phyloP scores from a whole-genome alignment of 2,888 invertebrate genomes.

The Encarsia formosa region DNA sequence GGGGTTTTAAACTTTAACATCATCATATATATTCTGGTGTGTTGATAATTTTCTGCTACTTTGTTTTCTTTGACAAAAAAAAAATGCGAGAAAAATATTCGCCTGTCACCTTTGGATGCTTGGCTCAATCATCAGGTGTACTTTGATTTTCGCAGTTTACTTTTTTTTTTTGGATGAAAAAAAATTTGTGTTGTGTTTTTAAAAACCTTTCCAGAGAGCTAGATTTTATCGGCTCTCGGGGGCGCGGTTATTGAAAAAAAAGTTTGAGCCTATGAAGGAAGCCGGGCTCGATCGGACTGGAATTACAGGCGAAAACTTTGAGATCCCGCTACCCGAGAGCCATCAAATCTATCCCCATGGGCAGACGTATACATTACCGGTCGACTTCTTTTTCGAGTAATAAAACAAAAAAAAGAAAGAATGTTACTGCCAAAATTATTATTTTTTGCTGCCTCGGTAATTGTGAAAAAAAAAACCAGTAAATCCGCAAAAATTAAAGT shows the following conservation, averaged over 20 bases:
- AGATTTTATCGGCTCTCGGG: neutral
- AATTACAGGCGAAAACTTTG: constrained; percentile 8
- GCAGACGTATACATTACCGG: too few relatives aligned
- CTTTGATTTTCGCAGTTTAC: constrained; percentile 23
- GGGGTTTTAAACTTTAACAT: too few relatives aligned
- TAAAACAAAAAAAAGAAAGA: neutral
- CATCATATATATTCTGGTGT: constrained; percentile 14
- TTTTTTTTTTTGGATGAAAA: neutral
- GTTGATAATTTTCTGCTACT: constrained; percentile 19
- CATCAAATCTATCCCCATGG: too few relatives aligned
- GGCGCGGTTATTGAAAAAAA: neutral
- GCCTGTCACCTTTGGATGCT: constrained; percentile 19
- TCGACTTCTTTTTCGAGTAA: too few relatives aligned
- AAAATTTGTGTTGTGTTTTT: neutral
- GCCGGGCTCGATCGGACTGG: neutral
- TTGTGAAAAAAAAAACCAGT: too few relatives aligned
- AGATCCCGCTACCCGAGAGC: too few relatives aligned
- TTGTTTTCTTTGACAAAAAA: constrained; percentile 8
- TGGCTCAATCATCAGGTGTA: neutral
- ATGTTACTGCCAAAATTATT: too few relatives aligned
- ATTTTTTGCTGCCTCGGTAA: too few relatives aligned
- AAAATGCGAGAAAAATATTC: constrained; percentile 25
- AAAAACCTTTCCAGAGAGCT: too few relatives aligned
- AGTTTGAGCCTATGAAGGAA: constrained; percentile 4
- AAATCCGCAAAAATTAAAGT: constrained; percentile 24